These are phyloP conservation scores for Lasioglossum villosulum DNA, from an alignment of 2,888 invertebrate species.

Conservation along the genomic window DNA sequence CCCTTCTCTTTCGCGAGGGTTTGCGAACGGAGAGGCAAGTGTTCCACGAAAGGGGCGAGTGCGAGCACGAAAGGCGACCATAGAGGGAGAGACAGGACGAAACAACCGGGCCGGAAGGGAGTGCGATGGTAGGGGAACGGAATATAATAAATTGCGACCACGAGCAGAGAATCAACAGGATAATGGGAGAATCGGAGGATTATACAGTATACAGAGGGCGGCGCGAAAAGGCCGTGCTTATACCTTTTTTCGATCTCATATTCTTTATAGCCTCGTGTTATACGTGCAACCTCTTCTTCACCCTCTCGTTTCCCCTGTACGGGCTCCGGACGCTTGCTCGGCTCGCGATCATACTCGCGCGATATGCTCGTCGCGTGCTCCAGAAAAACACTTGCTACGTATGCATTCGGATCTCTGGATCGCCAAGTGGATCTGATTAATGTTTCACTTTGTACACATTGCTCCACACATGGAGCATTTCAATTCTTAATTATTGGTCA, in stretches of 20 bases:
- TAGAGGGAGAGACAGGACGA: constrained; percentile 36
- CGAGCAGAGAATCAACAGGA: constrained; percentile 80
- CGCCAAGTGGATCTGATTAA: constrained; percentile 32
- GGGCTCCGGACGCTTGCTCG: neutral
- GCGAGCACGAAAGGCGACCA: constrained; percentile 23
- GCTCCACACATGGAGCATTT: neutral
- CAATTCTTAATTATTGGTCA: neutral
- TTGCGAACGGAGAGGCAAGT: constrained; percentile 26
- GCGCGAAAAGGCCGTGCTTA: constrained; percentile 70
- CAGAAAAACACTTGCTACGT: neutral
- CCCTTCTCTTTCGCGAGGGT: constrained; percentile 42
- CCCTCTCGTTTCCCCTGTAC: constrained; percentile 20
- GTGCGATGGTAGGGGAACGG: constrained; percentile 32
- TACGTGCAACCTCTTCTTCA: constrained; percentile 44
- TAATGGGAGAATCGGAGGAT: constrained; percentile 81
- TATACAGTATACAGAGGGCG: constrained; percentile 70
- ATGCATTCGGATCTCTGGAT: constrained; percentile 7
- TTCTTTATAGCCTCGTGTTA: constrained; percentile 65
- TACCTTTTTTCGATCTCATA: constrained; percentile 72
- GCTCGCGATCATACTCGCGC: neutral
- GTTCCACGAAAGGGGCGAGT: constrained; percentile 28
- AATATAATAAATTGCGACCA: constrained; percentile 80
- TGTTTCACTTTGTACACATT: neutral
- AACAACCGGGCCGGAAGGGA: constrained; percentile 28
- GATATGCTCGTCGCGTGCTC: neutral